phyloP scores from a whole-genome alignment of 2,113 vertebrate species.

The Pangasianodon gigas region DNA sequence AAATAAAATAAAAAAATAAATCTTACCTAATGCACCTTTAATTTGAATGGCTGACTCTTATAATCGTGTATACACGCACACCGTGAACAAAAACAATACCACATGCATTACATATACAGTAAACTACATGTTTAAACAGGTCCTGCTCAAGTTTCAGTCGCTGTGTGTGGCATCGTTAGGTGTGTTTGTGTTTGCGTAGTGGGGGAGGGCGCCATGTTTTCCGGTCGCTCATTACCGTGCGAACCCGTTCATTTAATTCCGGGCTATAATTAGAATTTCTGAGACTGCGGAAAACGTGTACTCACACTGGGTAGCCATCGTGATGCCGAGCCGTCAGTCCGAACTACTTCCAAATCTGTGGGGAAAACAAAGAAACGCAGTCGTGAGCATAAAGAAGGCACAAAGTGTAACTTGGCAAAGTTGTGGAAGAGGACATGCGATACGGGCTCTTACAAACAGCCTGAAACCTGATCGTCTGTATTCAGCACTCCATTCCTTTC shows the following conservation, averaged over 20 bases:
- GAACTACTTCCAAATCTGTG: constrained; percentile 76
- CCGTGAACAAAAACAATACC: background rate
- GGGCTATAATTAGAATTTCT: constrained; percentile 8
- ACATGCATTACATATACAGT: background rate
- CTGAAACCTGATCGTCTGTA: constrained; percentile 21
- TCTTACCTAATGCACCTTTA: background rate
- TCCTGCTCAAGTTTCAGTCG: background rate
- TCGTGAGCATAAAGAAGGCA: background rate
- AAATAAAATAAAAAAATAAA: too few species aligned
- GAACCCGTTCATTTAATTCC: background rate
- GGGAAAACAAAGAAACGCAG: constrained; percentile 25
- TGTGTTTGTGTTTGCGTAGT: background rate
- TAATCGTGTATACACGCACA: background rate
- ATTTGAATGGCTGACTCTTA: background rate
- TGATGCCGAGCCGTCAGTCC: constrained; percentile 76
- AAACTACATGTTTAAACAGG: background rate
- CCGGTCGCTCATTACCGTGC: background rate
- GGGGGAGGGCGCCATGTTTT: background rate
- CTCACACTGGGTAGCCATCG: constrained; percentile 97
- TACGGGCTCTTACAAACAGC: constrained; percentile 20
- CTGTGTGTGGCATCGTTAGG: constrained; percentile 11
- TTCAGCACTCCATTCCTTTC: constrained; percentile 26
- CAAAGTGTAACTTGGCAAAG: background rate
- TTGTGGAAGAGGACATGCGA: background rate
- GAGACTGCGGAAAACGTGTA: constrained; percentile 37